These are phyloP conservation scores for Siniperca scherzeri DNA, from an alignment of 2,797 vertebrate species.

Conservation along the genomic window DNA sequence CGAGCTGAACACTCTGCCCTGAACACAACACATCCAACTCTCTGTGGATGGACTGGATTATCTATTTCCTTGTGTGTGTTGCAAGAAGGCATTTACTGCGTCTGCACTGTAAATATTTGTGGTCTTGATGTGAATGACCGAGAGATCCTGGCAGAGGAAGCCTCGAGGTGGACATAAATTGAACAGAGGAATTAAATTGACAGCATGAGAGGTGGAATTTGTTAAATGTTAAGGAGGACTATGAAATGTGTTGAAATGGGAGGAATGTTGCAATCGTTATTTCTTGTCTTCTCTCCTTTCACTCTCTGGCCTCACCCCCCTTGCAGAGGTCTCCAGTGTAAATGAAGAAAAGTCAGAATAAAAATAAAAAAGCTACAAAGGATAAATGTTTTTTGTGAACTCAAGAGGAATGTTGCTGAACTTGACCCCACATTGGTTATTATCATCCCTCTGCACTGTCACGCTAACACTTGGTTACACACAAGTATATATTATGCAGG, in stretches of 20 bases:
- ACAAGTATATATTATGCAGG: background rate
- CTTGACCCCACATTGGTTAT: slow-evolving; percentile 14
- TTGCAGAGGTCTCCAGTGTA: slow-evolving; percentile 21
- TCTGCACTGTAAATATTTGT: slow-evolving; percentile 75
- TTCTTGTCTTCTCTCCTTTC: slow-evolving; percentile 19
- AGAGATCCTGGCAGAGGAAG: slow-evolving; percentile 50
- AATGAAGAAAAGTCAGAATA: slow-evolving; percentile 38
- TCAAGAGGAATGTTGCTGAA: slow-evolving; percentile 36
- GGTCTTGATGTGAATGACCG: slow-evolving; percentile 52
- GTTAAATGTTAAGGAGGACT: slow-evolving; percentile 42
- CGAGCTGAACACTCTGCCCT: slow-evolving; percentile 23
- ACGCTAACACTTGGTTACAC: slow-evolving; percentile 15
- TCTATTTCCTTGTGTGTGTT: background rate
- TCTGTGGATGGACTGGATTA: background rate
- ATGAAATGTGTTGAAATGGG: slow-evolving; percentile 42
- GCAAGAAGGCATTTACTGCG: slow-evolving; percentile 25
- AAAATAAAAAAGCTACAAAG: slow-evolving; percentile 11
- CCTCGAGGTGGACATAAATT: slow-evolving; percentile 63
- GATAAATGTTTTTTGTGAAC: slow-evolving; percentile 21
- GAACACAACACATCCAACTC: slow-evolving; percentile 25
- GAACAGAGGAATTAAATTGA: slow-evolving; percentile 48
- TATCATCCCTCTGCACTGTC: slow-evolving; percentile 12
- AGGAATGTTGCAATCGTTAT: slow-evolving; percentile 59
- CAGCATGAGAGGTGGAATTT: slow-evolving; percentile 52
- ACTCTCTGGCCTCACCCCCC: background rate